A percentile compares a stretch with the other conserved stretches of the same genome.
Evolutionary conservation across 2,797 vertebrate species (phyloP).

Genomic region (Bradypodion ventrale): DNA sequence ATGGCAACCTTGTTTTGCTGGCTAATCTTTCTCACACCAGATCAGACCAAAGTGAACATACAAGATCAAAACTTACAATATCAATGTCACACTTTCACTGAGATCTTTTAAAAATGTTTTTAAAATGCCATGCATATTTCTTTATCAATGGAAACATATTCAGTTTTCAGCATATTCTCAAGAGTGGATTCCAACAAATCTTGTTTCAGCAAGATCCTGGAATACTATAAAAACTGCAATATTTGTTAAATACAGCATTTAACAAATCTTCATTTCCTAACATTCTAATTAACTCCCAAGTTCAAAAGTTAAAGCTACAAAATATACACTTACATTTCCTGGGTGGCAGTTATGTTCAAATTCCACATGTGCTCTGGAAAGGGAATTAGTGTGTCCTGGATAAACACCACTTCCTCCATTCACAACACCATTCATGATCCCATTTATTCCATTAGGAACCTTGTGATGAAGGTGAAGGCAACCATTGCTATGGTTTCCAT

Average conservation of each 20-base stretch:
- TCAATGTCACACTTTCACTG: not conserved
- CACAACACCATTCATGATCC: slow-evolving; percentile 79
- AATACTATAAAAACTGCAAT: not conserved
- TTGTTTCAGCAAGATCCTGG: not conserved
- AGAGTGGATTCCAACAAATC: not conserved
- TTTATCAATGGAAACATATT: not conserved
- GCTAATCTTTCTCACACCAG: too few species aligned
- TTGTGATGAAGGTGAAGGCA: slow-evolving; percentile 90
- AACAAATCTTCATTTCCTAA: not conserved
- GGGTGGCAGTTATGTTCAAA: slow-evolving; percentile 82
- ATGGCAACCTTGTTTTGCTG: too few species aligned
- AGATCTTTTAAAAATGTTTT: not conserved
- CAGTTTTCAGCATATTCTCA: not conserved
- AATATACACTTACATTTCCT: slow-evolving; percentile 69
- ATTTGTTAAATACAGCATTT: not conserved
- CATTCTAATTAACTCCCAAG: not conserved
- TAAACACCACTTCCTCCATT: slow-evolving; percentile 73
- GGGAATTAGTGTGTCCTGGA: slow-evolving; percentile 75
- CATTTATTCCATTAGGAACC: slow-evolving; percentile 75
- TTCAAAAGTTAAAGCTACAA: not conserved
- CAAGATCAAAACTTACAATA: not conserved
- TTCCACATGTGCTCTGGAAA: slow-evolving; percentile 74
- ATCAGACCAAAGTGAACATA: not conserved
- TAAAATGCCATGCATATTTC: not conserved
- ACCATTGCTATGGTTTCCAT: slow-evolving; percentile 75